These are phyloP conservation scores for Alouatta palliata DNA, from an alignment of 2,113 vertebrate species.

Conservation along the genomic window DNA sequence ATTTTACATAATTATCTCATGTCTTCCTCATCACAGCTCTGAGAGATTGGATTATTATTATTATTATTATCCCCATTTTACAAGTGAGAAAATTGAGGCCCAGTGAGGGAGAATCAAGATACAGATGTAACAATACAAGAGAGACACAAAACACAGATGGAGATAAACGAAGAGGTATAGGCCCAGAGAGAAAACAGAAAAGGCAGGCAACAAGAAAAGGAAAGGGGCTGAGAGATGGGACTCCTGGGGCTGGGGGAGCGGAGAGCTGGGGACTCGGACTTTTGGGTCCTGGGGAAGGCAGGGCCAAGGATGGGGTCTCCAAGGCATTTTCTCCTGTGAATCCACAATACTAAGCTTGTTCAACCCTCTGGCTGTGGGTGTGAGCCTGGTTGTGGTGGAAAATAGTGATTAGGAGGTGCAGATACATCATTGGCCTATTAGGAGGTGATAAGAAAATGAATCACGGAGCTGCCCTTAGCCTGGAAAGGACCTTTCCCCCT, in stretches of 20 bases:
- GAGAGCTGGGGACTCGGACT: not conserved
- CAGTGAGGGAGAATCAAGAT: conserved; percentile 47
- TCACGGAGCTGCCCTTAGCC: not conserved
- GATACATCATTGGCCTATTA: conserved; percentile 49
- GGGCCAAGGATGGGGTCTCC: not conserved
- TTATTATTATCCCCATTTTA: conserved; percentile 62
- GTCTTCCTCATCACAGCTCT: conserved; percentile 27
- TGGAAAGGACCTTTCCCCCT: conserved; percentile 7
- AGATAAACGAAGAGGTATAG: not conserved
- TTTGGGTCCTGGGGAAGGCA: not conserved
- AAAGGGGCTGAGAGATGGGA: not conserved
- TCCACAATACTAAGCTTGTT: not conserved
- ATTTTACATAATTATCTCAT: conserved; percentile 25
- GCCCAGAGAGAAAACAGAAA: not conserved
- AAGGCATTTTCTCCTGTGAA: not conserved
- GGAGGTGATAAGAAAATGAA: conserved; percentile 58
- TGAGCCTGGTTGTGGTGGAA: not conserved
- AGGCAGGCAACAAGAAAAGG: not conserved
- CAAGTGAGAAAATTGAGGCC: conserved; percentile 62
- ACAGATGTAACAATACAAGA: not conserved
- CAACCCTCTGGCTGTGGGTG: not conserved
- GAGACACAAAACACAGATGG: not conserved
- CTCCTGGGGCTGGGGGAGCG: accelerated
- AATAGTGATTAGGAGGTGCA: conserved; percentile 54
- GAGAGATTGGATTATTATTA: not conserved